Evolutionary conservation across 2,113 vertebrate species (phyloP).

Genomic region (Perca fluviatilis): DNA sequence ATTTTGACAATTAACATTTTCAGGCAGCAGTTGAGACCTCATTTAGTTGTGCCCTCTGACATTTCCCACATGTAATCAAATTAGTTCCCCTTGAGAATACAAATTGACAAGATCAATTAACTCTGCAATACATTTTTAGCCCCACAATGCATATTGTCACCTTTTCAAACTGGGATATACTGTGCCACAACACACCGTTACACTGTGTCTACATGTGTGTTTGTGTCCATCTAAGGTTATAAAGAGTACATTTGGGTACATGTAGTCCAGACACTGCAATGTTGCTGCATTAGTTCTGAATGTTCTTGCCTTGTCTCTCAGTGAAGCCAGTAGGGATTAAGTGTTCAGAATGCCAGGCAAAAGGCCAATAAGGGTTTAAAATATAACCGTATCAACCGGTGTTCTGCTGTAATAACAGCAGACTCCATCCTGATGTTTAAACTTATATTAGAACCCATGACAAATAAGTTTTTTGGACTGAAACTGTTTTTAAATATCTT

Average conservation of each 20-base stretch:
- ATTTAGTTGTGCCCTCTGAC: neutral
- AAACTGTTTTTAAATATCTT: neutral
- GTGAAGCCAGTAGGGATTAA: slow-evolving; percentile 41
- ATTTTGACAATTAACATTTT: neutral
- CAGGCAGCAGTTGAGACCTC: neutral
- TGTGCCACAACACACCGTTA: neutral
- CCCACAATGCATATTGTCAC: neutral
- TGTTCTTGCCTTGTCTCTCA: slow-evolving; percentile 24
- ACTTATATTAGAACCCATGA: slow-evolving; percentile 27
- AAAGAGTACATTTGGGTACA: neutral
- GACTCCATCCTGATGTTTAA: slow-evolving; percentile 31
- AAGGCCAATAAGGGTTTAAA: slow-evolving; percentile 48
- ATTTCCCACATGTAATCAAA: neutral
- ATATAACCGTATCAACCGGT: slow-evolving; percentile 54
- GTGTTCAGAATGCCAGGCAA: slow-evolving; percentile 47
- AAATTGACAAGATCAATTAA: neutral
- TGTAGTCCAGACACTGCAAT: slow-evolving; percentile 1
- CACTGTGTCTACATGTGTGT: neutral
- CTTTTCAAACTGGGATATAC: neutral
- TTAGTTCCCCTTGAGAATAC: neutral
- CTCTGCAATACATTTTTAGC: neutral
- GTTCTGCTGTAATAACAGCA: slow-evolving; percentile 10
- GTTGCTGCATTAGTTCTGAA: slow-evolving; percentile 36
- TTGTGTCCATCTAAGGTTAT: neutral
- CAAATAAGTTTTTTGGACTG: neutral